Percentiles rank a stretch among this genome's conserved stretches.
Evolutionary conservation across 2,797 vertebrate species (phyloP).

Genomic region (Diceros bicornis): DNA sequence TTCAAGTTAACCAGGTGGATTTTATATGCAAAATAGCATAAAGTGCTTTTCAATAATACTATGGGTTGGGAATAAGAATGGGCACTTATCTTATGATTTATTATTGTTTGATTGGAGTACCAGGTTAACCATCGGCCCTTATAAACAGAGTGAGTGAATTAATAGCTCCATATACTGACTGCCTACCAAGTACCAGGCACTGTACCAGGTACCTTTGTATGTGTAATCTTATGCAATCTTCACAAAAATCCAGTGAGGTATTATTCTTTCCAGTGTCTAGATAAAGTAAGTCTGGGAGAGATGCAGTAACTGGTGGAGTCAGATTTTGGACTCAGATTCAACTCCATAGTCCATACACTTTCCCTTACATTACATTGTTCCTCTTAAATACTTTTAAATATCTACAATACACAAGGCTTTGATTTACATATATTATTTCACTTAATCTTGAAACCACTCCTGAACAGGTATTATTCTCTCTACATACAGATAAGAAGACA

Average conservation of each 20-base stretch:
- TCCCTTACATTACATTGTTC: neutral
- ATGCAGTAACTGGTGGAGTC: neutral
- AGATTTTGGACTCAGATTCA: neutral
- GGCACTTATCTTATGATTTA: slow-evolving; percentile 77
- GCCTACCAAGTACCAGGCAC: neutral
- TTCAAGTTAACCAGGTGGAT: slow-evolving; percentile 66
- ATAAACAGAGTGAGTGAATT: slow-evolving; percentile 61
- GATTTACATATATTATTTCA: neutral
- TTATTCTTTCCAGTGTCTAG: neutral
- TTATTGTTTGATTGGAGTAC: slow-evolving; percentile 66
- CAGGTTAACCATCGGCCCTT: slow-evolving; percentile 62
- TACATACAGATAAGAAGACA: slow-evolving; percentile 40
- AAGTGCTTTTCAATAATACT: slow-evolving; percentile 65
- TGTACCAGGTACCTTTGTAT: neutral
- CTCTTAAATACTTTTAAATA: neutral
- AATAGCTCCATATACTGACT: slow-evolving; percentile 9
- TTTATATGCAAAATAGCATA: slow-evolving; percentile 72
- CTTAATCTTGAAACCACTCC: slow-evolving; percentile 38
- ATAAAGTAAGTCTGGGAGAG: neutral
- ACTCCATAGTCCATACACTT: neutral
- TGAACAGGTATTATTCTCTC: neutral
- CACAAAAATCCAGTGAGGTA: neutral
- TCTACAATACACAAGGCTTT: neutral
- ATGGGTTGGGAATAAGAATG: neutral
- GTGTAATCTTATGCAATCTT: neutral